Conservation (phyloP, 2,888 invertebrate species). For the Eristalinus sepulchralis region DNA sequence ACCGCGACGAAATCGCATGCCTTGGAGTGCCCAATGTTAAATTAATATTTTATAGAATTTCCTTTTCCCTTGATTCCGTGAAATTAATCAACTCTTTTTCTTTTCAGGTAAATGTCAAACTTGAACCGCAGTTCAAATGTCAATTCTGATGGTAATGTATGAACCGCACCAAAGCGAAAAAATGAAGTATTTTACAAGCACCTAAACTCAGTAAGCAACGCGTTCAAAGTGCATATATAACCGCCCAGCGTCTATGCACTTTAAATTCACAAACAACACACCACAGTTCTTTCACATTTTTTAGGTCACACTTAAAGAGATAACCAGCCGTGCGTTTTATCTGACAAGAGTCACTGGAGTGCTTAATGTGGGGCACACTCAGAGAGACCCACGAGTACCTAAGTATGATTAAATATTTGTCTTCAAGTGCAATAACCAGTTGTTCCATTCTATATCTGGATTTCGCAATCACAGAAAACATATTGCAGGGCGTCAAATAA, state of each 20-base stretch:
- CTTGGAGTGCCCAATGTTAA: neutral
- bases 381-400: neutral
- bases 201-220: neutral
- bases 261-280: constrained; percentile 31
- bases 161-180: neutral
- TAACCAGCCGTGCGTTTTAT: constrained; percentile 29
- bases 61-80: neutral
- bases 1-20: neutral
- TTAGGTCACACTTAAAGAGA: constrained; percentile 35
- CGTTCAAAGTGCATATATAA: constrained; percentile 15
- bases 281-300: constrained; percentile 27
- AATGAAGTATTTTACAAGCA: neutral
- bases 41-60: neutral
- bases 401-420: constrained; percentile 34
- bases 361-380: neutral
- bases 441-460: neutral
- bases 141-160: constrained; percentile 34
- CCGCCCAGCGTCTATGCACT: constrained; percentile 4
- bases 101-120: constrained; percentile 37
- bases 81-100: neutral
- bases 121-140: neutral
- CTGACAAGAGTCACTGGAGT: constrained; percentile 34
- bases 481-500: neutral
- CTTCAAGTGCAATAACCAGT: constrained; percentile 31
- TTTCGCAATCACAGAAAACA: constrained; percentile 41